Conservation (phyloP, 1,140 invertebrate species). For the Cherax destructor region DNA sequence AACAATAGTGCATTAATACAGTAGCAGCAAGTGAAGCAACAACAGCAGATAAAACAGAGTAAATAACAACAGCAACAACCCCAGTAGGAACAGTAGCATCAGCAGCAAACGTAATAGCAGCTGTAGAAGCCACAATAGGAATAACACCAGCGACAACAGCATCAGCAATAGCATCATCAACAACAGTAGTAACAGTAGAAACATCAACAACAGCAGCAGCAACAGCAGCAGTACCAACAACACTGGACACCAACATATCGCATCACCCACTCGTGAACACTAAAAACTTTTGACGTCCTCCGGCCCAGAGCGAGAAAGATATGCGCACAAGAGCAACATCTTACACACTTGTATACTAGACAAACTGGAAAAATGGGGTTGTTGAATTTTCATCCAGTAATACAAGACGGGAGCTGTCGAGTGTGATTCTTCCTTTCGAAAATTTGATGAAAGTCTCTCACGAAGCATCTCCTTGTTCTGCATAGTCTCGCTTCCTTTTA, state of each 20-base stretch:
- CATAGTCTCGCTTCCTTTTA: neutral
- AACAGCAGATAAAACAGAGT: no score
- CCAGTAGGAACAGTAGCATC: no score
- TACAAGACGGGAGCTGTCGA: neutral
- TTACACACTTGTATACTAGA: constrained; percentile 20
- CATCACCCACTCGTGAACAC: neutral
- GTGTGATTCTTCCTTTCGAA: constrained; percentile 15
- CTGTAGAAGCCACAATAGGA: no score
- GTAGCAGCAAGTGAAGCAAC: no score
- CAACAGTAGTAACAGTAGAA: no score
- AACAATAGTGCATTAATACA: no score
- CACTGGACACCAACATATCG: neutral
- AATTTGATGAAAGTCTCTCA: constrained; percentile 18
- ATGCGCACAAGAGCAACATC: neutral
- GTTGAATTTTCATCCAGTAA: constrained; percentile 23
- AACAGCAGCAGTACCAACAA: neutral
- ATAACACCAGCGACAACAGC: no score
- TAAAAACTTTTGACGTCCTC: neutral
- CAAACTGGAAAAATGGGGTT: constrained; percentile 35
- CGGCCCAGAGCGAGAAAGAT: neutral
- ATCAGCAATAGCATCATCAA: no score
- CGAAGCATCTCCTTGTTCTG: neutral
- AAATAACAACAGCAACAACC: no score
- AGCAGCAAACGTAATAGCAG: no score
- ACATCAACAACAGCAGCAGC: no score